A percentile compares a stretch with the other conserved stretches of the same genome.
Evolutionary conservation across 2,888 invertebrate genomes (phyloP).

Genomic region (Ophonus ardosiacus): DNA sequence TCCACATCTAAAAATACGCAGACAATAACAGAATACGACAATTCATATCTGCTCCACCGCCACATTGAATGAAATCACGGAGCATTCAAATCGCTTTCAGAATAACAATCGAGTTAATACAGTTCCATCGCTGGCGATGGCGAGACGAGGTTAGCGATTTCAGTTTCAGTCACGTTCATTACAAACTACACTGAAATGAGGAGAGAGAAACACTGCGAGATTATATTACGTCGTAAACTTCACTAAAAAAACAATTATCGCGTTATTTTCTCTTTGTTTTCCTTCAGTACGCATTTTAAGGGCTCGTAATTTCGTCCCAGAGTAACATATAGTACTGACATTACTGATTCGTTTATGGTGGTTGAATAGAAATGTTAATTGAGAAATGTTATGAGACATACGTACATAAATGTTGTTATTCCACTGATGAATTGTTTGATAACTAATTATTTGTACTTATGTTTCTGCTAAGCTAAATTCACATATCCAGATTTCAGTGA

Average conservation of each 20-base stretch:
- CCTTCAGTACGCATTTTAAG: constrained; percentile 8
- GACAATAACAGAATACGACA: constrained; percentile 34
- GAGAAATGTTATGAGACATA: background rate
- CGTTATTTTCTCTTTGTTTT: constrained; percentile 16
- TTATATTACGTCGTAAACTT: constrained; percentile 59
- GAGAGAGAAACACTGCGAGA: constrained; percentile 48
- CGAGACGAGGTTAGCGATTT: constrained; percentile 13
- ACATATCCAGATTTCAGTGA: too few relatives aligned
- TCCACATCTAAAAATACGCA: constrained; percentile 30
- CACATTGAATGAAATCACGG: constrained; percentile 38
- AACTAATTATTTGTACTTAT: too few relatives aligned
- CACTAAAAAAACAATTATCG: constrained; percentile 58
- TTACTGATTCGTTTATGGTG: background rate
- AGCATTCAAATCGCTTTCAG: constrained; percentile 57
- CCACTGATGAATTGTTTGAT: too few relatives aligned
- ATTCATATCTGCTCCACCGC: constrained; percentile 25
- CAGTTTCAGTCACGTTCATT: constrained; percentile 54
- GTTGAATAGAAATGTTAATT: background rate
- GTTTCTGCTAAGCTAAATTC: too few relatives aligned
- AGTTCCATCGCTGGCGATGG: constrained; percentile 40
- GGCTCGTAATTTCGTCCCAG: constrained; percentile 1
- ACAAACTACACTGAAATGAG: constrained; percentile 34
- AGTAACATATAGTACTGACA: background rate
- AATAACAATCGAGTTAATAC: constrained; percentile 59
- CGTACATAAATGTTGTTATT: background rate